Evolutionary conservation across 2,113 vertebrate species (phyloP).

Genomic region (Oryzias curvinotus): DNA sequence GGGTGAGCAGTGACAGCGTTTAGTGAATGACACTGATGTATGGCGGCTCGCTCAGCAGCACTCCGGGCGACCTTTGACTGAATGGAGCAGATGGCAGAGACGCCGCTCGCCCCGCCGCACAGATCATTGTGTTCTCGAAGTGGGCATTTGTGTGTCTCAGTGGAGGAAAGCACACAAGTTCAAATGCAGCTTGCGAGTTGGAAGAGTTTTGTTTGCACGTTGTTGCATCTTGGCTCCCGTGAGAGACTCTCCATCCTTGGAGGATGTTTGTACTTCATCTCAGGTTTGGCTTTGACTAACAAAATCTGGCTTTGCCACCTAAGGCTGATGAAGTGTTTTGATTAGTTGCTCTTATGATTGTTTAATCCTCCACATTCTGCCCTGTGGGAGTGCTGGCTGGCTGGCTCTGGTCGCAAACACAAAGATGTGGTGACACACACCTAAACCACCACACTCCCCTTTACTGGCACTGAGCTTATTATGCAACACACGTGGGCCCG

Average conservation of each 20-base stretch:
- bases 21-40: conserved; percentile 69
- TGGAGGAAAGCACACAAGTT: too few relatives aligned
- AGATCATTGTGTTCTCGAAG: conserved; percentile 27
- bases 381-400: not conserved
- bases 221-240: not conserved
- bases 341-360: not conserved
- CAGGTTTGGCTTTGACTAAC: not conserved
- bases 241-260: not conserved
- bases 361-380: not conserved
- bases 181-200: not conserved
- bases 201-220: conserved; percentile 4
- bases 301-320: not conserved
- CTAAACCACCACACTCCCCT: conserved; percentile 4
- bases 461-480: conserved; percentile 20
- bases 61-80: conserved; percentile 54
- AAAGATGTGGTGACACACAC: conserved; percentile 1
- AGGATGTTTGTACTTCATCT: not conserved
- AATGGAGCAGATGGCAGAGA: conserved; percentile 68
- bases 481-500: conserved; percentile 23
- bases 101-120: conserved; percentile 38
- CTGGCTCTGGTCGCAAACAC: conserved; percentile 1
- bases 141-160: not conserved
- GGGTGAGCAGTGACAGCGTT: conserved; percentile 56
- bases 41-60: conserved; percentile 46
- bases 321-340: not conserved